Percentiles rank a stretch among this genome's conserved stretches.
Conservation (phyloP, 2,113 vertebrate species). For the Gymnobelideus leadbeateri region DNA sequence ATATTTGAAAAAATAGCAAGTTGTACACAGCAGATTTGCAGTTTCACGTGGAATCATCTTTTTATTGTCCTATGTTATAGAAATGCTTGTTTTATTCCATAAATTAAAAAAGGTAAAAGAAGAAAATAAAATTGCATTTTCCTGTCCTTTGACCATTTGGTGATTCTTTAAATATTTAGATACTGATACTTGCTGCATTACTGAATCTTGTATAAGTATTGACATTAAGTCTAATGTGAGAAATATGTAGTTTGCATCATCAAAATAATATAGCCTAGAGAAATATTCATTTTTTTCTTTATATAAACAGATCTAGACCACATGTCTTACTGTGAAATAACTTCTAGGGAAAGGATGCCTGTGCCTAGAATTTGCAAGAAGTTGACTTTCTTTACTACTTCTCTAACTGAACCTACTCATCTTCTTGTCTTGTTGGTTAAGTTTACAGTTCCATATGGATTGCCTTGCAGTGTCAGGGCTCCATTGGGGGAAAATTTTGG, state of each 20-base stretch:
- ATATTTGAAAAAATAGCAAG: neutral
- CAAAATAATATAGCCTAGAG: neutral
- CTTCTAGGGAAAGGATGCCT: neutral
- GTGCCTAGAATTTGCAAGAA: neutral
- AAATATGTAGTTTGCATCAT: neutral
- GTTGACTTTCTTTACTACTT: neutral
- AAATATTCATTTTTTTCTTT: neutral
- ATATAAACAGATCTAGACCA: neutral
- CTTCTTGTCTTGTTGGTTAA: neutral
- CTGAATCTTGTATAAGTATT: neutral
- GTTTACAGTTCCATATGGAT: neutral
- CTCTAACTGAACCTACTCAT: neutral
- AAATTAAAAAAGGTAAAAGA: neutral
- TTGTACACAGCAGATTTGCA: neutral
- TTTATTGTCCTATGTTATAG: neutral
- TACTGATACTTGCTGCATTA: neutral
- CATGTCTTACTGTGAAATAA: neutral
- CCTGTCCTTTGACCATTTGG: neutral
- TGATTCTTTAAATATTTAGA: neutral
- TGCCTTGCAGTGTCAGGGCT: neutral
- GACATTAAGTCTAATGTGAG: neutral
- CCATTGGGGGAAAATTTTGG: no score
- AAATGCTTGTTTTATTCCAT: neutral
- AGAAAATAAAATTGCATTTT: neutral
- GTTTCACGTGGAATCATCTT: neutral